phyloP scores from a whole-genome alignment of 2,113 vertebrate species.

The Poeciliopsis prolifica region DNA sequence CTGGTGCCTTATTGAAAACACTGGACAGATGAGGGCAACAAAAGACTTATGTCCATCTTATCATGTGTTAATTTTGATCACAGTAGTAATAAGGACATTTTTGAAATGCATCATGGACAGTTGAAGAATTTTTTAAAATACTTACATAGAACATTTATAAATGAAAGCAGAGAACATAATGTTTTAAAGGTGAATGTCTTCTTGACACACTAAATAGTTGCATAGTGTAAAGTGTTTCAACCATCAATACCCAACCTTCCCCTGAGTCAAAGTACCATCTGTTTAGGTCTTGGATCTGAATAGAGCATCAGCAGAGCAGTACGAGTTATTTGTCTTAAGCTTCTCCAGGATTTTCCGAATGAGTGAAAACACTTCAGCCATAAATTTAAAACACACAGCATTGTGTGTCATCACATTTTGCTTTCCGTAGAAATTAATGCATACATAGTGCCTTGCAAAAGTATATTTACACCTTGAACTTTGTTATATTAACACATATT shows the following conservation, averaged over 20 bases:
- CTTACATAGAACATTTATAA: conserved; percentile 16
- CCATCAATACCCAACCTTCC: conserved; percentile 14
- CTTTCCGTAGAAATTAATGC: background rate
- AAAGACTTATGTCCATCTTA: conserved; percentile 11
- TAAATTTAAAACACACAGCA: background rate
- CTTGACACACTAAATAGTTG: background rate
- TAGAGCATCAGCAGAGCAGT: background rate
- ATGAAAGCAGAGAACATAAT: background rate
- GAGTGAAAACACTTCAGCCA: background rate
- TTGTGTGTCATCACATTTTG: background rate
- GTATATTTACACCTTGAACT: background rate
- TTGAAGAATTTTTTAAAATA: background rate
- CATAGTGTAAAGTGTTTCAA: background rate
- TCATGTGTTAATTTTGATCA: conserved; percentile 31
- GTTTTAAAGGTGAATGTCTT: background rate
- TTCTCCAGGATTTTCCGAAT: background rate
- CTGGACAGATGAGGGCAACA: conserved; percentile 28
- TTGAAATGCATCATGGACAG: background rate
- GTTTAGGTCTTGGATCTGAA: background rate
- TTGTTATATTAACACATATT: background rate
- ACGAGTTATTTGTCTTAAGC: background rate
- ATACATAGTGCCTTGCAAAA: background rate
- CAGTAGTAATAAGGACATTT: conserved; percentile 12
- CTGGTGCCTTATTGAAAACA: conserved; percentile 69
- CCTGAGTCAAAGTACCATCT: conserved; percentile 51